Evolutionary conservation across 1,140 invertebrate species (phyloP).

Genomic region (Drosophila sturtevanti): DNA sequence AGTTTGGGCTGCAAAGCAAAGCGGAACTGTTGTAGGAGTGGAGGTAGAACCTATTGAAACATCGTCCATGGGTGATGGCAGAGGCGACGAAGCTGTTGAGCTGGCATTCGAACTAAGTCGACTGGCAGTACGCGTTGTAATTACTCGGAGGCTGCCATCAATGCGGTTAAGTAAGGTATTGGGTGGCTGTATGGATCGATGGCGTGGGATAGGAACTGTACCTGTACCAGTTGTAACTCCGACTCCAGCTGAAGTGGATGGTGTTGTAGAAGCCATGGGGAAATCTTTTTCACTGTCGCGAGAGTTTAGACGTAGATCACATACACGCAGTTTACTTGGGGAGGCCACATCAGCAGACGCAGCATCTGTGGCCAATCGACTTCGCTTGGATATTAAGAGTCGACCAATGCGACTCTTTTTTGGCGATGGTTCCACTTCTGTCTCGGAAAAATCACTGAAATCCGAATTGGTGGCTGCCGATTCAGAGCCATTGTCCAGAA

Average conservation of each 20-base stretch:
- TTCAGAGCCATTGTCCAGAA: conserved; percentile 84
- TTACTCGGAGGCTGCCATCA: conserved; percentile 64
- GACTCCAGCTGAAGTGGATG: conserved; percentile 41
- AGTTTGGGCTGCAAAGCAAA: conserved; percentile 27
- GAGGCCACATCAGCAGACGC: conserved; percentile 84
- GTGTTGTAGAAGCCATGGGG: conserved; percentile 61
- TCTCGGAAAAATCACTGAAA: conserved; percentile 85
- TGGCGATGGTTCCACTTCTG: conserved; percentile 87
- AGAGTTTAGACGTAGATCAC: conserved; percentile 85
- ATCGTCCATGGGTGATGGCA: conserved; percentile 77
- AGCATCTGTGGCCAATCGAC: conserved; percentile 58
- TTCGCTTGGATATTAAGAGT: conserved; percentile 71
- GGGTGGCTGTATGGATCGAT: conserved; percentile 71
- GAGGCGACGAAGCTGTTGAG: conserved; percentile 83
- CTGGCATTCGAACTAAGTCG: conserved; percentile 69
- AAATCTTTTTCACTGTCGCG: conserved; percentile 84
- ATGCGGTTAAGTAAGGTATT: conserved; percentile 66
- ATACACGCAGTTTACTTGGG: conserved; percentile 86
- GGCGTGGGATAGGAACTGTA: conserved; percentile 35
- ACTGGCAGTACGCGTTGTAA: conserved; percentile 61
- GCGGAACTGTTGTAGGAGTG: conserved; percentile 81
- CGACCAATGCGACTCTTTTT: conserved; percentile 86
- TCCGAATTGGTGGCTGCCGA: conserved; percentile 83
- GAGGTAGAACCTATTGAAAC: conserved; percentile 80
- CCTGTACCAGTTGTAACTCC: conserved; percentile 26